Evolutionary conservation across 2,888 invertebrate species (phyloP), one percentile per base, ranked within the genome.

Genomic region (Rhopalosiphum nymphaeae): DNA sequence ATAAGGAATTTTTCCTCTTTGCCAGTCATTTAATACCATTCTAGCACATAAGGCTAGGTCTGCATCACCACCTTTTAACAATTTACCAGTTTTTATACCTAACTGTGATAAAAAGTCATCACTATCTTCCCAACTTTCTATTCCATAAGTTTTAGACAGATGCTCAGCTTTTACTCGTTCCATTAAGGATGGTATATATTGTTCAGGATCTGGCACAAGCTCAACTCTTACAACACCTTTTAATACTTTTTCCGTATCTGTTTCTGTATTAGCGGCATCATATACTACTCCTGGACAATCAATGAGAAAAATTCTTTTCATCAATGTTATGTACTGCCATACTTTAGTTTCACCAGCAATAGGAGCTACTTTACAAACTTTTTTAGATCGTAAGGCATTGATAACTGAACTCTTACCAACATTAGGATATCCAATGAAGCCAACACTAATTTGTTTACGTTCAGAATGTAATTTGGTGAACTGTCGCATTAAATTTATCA

Each of bases 251-350:
- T 98, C 98, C 1, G 98, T 98, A 95, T 99, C 99, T 1, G 98
- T 98, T 96, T 99, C 99, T 3, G 98, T 98, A 96, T 99, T 99
- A 29, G 98, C 98, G 25, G 98, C 98, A 21, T 99, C 99, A 96
- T 99, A 99, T 11, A 99, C 99, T 93, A 99, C 98, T 67, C 99
- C 99, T 5, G 99, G 99, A 96, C 99, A 99, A 96, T 99, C 99
- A 95, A 99, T 99, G 29, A 99, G 96, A 96, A 98, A 99, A 95
- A 99, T 99, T 95, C 98, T 97, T 95, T 97, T 97, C 99, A 99
- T 99, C 93, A 99, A 96, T 1, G 99, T 99, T 86, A 99, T 99
- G 96, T 99, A 99, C 96, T 99, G 99, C 99, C 99, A 99, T 2
- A 99, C 99, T 96, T 98, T 98, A 0, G 98, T 98, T 96, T 98